Conservation (phyloP, 2,888 invertebrate genomes). For the Antheraea assamensis region DNA sequence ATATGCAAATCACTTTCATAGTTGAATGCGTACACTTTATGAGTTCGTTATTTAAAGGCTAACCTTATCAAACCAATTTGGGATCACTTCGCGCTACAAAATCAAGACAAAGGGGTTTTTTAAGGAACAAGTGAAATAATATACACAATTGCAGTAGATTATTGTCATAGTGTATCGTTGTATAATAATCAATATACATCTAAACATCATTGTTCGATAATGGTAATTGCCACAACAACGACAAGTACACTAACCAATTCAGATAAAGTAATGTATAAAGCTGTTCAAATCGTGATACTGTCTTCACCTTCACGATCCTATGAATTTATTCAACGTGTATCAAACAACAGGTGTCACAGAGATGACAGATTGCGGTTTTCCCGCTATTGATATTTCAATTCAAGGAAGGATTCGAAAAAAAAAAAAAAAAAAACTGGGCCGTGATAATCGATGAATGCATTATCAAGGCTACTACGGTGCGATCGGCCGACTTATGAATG, state of each 20-base stretch:
- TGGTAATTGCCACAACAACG: not conserved
- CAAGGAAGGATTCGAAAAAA: not conserved
- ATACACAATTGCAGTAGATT: not conserved
- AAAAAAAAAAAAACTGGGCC: not conserved
- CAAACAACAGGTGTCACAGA: constrained; percentile 3
- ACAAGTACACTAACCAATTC: not conserved
- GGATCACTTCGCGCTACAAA: no score
- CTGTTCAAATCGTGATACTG: not conserved
- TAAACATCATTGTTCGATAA: not conserved
- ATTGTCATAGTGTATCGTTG: not conserved
- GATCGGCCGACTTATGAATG: constrained; percentile 8
- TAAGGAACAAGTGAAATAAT: not conserved
- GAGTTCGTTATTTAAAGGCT: no score
- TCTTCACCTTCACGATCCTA: not conserved
- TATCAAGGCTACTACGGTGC: not conserved
- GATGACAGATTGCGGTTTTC: not conserved
- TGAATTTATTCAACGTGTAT: not conserved
- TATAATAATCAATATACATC: no score
- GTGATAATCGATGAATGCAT: constrained; percentile 10
- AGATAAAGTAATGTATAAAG: not conserved
- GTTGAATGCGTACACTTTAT: not conserved
- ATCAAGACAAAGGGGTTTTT: not conserved
- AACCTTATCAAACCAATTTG: no score
- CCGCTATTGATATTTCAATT: not conserved
- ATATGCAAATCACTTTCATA: not conserved